Base-by-base conservation (phyloP, 2,888 invertebrate genomes). In the Acronicta alni region DNA sequence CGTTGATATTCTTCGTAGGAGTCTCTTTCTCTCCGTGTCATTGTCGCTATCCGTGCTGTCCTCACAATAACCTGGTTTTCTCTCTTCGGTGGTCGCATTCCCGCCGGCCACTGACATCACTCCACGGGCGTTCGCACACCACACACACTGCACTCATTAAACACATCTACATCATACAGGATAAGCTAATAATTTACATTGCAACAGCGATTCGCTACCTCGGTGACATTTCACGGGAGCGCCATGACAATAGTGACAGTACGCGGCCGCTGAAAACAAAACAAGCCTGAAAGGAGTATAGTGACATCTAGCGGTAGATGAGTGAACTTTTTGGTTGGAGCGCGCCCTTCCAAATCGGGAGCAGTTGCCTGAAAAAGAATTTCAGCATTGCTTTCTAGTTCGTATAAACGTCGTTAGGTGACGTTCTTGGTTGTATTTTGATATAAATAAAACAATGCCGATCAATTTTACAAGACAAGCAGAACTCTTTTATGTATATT, bases 1-100 rank as follows among this genome's bases (percentile, higher is more conserved):
- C 65, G 97, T 97, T 64, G 97, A 97, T 87, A 97, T 95, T 83
- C 97, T 96, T 83, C 97, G 95, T 83, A 97, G 96, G 88, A 97
- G 96, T 77, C 96, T 96, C 73, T 96, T 97, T 81, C 96, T 97
- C 87, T 97, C 97, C 58, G 96, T 96, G 88, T 97, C 97, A 89
- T 96, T 97, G 88, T 98, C 98, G 91, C 97, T 97, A 86, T 97
- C 97, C 32, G 97, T 94, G 84, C 94, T 94, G 81, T 94, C 94
- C 77, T 93, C 94, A 68, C 85, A 86, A 76, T 83, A 89, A 55
- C 85, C 83, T 54, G 84, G 53, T 87, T 89, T 91, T 79, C 85
- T 90, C 63, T 85, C 87, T 72, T 88, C 82, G 43, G 70, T 75
- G 77, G 81, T 65, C 77, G 80, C 88, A 78, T 87, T 85, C 46